Evolutionary conservation across 2,888 invertebrate species (phyloP), one percentile per base, ranked within the genome.

Genomic region (Hemicrepidius hirtus): DNA sequence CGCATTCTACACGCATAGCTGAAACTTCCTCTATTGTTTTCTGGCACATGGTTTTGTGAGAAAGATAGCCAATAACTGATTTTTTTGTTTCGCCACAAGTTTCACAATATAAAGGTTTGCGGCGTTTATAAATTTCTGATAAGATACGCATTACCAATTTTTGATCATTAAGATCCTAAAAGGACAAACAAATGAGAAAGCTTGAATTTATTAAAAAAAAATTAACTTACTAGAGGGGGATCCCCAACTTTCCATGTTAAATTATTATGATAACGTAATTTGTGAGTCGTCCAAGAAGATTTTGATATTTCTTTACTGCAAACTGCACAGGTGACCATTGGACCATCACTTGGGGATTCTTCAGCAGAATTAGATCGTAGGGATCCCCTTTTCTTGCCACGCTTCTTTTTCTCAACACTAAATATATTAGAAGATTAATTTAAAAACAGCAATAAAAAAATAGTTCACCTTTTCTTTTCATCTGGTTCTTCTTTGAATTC

Each of bases 241-340:
- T 89, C 87, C 35, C 88, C 90, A 20, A 87, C 86, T 64, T 86
- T 83, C 92, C 92, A 92, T 7, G 88, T 88, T 76, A 91, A 84
- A 76, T 90, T 89, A 71, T 90, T 88, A 82, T 92, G 92, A 53
- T 83, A 81, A 24, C 79, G 79, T 41, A 88, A 83, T 71, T 89
- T 90, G 79, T 91, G 91, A 6, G 79, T 73, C 2, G 79, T 41
- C 90, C 91, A 92, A 9, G 81, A 44, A 3, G 70, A 79, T 3
- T 78, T 74, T 63, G 88, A 57, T 71, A 90, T 77, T 73, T 84
- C 82, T 74, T 80, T 75, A 6, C 85, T 80, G 77, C 92, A 92
- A 64, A 87, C 86, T 32, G 83, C 88, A 80, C 90, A 90, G 59
- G 81, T 85, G 1, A 87, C 80, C 13, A 10, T 24, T 57, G 32